These are phyloP conservation scores for Sclerodermus sp. DNA, from an alignment of 2,888 invertebrate species.

Conservation along the genomic window DNA sequence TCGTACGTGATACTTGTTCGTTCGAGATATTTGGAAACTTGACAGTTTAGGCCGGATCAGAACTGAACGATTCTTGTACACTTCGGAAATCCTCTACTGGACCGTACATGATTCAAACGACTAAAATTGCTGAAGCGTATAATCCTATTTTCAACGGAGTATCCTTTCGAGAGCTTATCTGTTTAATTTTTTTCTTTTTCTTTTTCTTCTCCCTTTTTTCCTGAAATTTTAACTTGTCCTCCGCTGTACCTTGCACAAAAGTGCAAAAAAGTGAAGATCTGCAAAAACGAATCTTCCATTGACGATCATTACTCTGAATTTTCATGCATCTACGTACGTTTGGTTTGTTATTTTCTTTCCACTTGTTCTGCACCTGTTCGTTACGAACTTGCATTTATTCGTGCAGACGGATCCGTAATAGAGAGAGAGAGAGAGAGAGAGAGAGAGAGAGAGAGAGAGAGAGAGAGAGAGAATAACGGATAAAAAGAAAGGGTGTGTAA, in stretches of 20 bases:
- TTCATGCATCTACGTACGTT: no score
- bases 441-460: conserved; percentile 3
- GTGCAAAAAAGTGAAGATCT: no score
- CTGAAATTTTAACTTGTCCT: no score
- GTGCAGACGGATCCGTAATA: background rate
- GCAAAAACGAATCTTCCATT: no score
- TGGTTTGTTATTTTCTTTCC: no score
- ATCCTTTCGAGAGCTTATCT: no score
- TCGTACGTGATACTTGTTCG: background rate
- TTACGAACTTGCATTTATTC: no score
- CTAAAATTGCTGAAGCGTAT: background rate
- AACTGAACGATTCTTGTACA: conserved; percentile 21
- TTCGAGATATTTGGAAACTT: conserved; percentile 50
- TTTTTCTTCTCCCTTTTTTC: no score
- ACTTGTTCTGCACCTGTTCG: no score
- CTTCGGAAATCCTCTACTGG: conserved; percentile 25
- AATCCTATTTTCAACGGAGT: background rate
- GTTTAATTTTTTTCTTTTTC: no score
- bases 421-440: background rate
- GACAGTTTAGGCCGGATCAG: conserved; percentile 28
- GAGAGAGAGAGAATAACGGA: background rate
- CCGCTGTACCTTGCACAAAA: no score
- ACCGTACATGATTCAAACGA: background rate
- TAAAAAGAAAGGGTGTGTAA: conserved; percentile 2
- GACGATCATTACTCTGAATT: no score